Evolutionary conservation across 2,888 invertebrate genomes (phyloP).

Genomic region (Piscicola geometra): DNA sequence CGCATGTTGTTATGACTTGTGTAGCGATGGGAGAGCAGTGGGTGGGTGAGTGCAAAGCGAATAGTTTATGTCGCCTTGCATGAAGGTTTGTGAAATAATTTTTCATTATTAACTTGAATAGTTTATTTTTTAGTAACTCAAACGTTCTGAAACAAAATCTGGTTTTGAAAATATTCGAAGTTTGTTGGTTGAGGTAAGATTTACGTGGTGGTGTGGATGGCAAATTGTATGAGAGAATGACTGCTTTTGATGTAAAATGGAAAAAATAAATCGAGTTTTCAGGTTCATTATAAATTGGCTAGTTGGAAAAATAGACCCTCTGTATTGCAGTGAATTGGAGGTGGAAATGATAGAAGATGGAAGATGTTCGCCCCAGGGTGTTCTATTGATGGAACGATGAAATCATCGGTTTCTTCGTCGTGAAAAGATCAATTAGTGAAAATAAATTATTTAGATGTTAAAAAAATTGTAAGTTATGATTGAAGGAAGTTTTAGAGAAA

Average conservation of each 20-base stretch:
- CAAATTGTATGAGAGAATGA: neutral
- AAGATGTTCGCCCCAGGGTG: no score
- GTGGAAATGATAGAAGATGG: no score
- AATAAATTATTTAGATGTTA: no score
- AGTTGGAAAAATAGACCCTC: neutral
- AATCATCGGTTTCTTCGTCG: neutral
- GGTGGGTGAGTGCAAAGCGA: neutral
- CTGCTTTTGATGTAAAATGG: neutral
- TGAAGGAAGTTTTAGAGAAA: no score
- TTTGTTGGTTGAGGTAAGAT: neutral
- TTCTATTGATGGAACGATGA: neutral
- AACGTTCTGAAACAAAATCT: no score
- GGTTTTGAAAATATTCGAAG: neutral
- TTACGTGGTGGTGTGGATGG: neutral
- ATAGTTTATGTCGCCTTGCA: neutral
- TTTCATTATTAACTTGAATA: neutral
- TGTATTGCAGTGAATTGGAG: neutral
- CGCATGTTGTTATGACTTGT: neutral
- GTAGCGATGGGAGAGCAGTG: neutral
- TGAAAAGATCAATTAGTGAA: neutral
- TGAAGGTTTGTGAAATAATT: neutral
- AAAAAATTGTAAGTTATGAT: no score
- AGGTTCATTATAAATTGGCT: neutral
- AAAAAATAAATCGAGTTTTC: neutral
- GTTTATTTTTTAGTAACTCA: no score